A percentile compares a stretch with the other conserved stretches of the same genome.
phyloP scores from a whole-genome alignment of 2,888 invertebrate genomes.

The Frankliniella intonsa region DNA sequence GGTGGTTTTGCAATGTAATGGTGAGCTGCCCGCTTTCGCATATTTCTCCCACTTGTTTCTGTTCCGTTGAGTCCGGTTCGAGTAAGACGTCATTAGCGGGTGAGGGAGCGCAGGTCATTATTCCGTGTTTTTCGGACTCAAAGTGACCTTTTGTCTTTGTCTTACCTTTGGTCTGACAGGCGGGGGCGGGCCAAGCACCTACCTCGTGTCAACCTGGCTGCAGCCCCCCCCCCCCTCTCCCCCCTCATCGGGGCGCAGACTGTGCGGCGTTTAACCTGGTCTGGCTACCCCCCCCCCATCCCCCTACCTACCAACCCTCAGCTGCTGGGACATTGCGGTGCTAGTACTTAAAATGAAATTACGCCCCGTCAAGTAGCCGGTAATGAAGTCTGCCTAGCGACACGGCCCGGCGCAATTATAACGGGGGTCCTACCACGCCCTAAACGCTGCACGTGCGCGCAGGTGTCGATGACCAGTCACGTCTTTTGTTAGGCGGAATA shows the following conservation, averaged over 20 bases:
- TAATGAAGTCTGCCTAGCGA: not conserved
- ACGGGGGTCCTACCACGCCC: no score
- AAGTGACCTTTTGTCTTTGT: no score
- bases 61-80: not conserved
- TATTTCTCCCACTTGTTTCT: not conserved
- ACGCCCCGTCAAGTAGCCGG: not conserved
- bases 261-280: not conserved
- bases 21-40: no score
- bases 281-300: no score
- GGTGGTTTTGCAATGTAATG: no score
- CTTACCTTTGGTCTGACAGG: not conserved
- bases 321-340: not conserved
- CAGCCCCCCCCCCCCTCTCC: not conserved
- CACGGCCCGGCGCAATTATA: no score
- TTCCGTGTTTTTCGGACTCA: no score
- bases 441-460: no score
- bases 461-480: no score
- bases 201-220: no score
- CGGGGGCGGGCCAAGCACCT: not conserved
- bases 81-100: not conserved
- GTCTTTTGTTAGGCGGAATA: no score
- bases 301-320: no score
- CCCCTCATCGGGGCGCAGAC: not conserved
- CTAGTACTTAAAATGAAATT: constrained; percentile 8
- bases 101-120: not conserved